Evolutionary conservation across 2,797 vertebrate genomes (phyloP), one percentile per base, ranked within the genome.

Genomic region (Spondyliosoma cantharus): DNA sequence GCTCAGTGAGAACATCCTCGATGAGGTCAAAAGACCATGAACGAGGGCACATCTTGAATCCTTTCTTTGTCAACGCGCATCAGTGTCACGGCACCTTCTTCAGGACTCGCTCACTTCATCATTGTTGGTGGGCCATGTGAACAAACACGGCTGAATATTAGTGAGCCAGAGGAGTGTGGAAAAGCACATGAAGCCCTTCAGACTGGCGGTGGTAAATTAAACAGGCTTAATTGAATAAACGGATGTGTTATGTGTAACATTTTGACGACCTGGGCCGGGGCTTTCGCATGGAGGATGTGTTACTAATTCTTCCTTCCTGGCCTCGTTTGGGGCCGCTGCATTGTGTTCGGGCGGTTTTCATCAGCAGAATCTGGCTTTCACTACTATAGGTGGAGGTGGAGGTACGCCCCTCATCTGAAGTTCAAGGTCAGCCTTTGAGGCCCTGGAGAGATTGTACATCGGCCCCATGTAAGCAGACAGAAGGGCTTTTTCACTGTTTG

Each of bases 251-350:
- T 70, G 75, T 79, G 86, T 83, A 63, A 90, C 43, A 62, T 85
- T 85, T 77, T 27, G 60, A 74, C 27, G 59, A 80, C 63, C 49
- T 32, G 76, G 72, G 68, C 75, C 43, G n/a, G 64, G 68, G 77
- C 50, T 82, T 86, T 86, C 46, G 66, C 76, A 79, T 65, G 48
- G 74, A 86, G 81, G 93, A 91, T 87, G 87, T 90, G 85, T 93
- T 90, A 85, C 90, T 91, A 92, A 90, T 91, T 89, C 83, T 94
- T 93, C 93, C 93, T 94, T 94, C 92, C 94, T 92, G 87, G 73
- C 52, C 59, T 87, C 57, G 81, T 74, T 75, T 9, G 17, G 32
- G 56, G 24, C 75, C 52, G 82, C 78, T 79, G 85, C 88, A 93
- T 92, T 93, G 92, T 95, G 83, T 90, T 77, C 9, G 62, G 73